phyloP scores from a whole-genome alignment of 1,140 invertebrate species.

The Pachypsylla venusta region DNA sequence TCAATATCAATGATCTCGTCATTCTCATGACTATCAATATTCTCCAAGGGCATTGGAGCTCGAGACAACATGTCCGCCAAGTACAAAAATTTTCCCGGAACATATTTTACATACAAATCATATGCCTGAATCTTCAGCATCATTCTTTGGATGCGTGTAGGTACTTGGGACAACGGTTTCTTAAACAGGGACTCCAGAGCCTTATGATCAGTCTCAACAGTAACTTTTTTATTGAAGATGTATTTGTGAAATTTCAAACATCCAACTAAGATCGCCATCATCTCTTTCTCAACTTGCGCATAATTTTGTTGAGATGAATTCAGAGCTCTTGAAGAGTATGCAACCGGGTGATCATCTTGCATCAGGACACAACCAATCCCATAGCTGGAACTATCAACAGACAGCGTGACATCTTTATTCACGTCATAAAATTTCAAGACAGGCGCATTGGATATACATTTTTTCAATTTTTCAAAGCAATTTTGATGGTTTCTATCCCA shows the following conservation, averaged over 20 bases:
- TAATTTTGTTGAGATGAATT: conserved; percentile 29
- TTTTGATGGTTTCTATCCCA: conserved; percentile 27
- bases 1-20: conserved; percentile 26
- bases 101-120: conserved; percentile 30
- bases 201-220: conserved; percentile 32
- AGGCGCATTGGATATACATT: conserved; percentile 21
- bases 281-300: conserved; percentile 33
- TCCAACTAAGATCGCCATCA: conserved; percentile 27
- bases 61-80: conserved; percentile 31
- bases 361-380: conserved; percentile 31
- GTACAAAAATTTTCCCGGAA: conserved; percentile 17
- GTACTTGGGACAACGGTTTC: conserved; percentile 29
- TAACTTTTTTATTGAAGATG: conserved; percentile 26
- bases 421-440: conserved; percentile 27
- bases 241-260: too few species aligned
- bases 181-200: conserved; percentile 29
- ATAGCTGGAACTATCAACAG: conserved; percentile 28
- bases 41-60: conserved; percentile 25
- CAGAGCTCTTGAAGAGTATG: conserved; percentile 26
- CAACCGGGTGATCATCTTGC: conserved; percentile 25
- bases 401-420: conserved; percentile 23
- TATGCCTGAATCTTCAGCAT: conserved; percentile 29
- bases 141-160: conserved; percentile 30
- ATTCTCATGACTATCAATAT: conserved; percentile 18
- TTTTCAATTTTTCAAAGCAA: conserved; percentile 25